These are phyloP conservation scores for Hippocampus guttulatus DNA, from an alignment of 2,113 vertebrate species.

Conservation along the genomic window DNA sequence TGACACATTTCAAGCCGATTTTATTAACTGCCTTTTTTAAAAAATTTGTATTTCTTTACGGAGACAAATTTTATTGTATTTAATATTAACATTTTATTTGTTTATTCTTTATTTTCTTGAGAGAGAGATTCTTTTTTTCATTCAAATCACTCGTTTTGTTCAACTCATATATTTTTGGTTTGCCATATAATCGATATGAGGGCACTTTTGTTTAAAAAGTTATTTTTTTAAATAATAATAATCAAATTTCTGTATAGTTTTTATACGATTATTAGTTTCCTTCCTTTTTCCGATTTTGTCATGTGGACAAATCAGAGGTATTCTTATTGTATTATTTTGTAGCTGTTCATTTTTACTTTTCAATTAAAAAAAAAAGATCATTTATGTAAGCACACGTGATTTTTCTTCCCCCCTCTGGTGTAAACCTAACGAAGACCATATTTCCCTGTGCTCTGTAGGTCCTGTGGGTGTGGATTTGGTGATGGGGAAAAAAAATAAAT, in stretches of 20 bases:
- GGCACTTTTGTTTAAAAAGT: not conserved
- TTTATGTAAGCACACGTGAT: not conserved
- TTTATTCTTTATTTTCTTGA: too few relatives aligned
- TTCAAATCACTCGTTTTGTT: too few relatives aligned
- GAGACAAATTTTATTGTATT: too few relatives aligned
- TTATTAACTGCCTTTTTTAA: not conserved
- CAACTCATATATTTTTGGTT: too few relatives aligned
- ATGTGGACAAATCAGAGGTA: not conserved
- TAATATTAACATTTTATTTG: too few relatives aligned
- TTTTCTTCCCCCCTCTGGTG: conserved; percentile 8
- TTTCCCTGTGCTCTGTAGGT: conserved; percentile 69
- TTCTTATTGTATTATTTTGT: too few relatives aligned
- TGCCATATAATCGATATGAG: too few relatives aligned
- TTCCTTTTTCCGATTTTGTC: not conserved
- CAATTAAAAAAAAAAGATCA: not conserved
- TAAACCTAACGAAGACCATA: conserved; percentile 67
- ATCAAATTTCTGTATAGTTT: not conserved
- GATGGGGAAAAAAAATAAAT: conserved; percentile 70
- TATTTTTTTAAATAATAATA: not conserved
- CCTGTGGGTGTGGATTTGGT: conserved; percentile 58
- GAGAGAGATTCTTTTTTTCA: too few relatives aligned
- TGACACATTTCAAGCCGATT: not conserved
- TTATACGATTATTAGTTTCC: not conserved
- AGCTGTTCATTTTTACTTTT: not conserved
- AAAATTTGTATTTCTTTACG: not conserved